Evolutionary conservation across 1,140 invertebrate species (phyloP).

Genomic region (Drosophila kohkoa): DNA sequence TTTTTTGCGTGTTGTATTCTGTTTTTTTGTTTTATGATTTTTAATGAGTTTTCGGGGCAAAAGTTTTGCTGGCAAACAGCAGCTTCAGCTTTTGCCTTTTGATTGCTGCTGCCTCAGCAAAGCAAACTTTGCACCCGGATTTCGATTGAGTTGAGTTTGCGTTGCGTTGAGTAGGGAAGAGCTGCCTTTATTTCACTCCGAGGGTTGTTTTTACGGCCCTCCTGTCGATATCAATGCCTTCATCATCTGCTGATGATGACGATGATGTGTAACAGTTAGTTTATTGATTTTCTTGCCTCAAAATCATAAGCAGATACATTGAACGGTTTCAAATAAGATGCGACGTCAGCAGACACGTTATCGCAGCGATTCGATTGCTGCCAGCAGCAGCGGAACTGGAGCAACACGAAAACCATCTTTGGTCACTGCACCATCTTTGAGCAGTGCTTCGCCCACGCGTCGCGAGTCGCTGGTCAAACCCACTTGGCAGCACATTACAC

Average conservation of each 20-base stretch:
- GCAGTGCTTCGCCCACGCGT: slow-evolving; percentile 61
- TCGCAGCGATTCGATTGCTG: slow-evolving; percentile 72
- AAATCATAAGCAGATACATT: slow-evolving; percentile 12
- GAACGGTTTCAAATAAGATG: slow-evolving; percentile 44
- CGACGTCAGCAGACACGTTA: slow-evolving; percentile 75
- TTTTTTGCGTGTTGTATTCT: too few species aligned
- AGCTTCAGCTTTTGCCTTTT: slow-evolving; percentile 29
- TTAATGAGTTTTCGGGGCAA: slow-evolving; percentile 66
- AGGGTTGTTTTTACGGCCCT: slow-evolving; percentile 8
- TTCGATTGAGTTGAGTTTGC: background rate
- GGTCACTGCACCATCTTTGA: slow-evolving; percentile 22
- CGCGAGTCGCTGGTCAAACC: slow-evolving; percentile 83
- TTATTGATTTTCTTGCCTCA: slow-evolving; percentile 47
- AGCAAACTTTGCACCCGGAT: slow-evolving; percentile 23
- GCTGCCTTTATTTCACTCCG: slow-evolving; percentile 11
- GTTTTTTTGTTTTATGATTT: slow-evolving; percentile 64
- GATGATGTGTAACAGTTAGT: slow-evolving; percentile 41
- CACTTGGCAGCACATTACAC: slow-evolving; percentile 83
- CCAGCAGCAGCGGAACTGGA: slow-evolving; percentile 43
- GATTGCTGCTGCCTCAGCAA: slow-evolving; percentile 28
- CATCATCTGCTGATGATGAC: slow-evolving; percentile 13
- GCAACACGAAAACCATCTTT: slow-evolving; percentile 59
- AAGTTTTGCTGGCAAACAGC: slow-evolving; percentile 23
- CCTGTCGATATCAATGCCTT: slow-evolving; percentile 9
- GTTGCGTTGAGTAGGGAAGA: slow-evolving; percentile 6